Base-by-base conservation (phyloP, 2,113 vertebrate species). In the Cyprinodon brontotheroides region DNA sequence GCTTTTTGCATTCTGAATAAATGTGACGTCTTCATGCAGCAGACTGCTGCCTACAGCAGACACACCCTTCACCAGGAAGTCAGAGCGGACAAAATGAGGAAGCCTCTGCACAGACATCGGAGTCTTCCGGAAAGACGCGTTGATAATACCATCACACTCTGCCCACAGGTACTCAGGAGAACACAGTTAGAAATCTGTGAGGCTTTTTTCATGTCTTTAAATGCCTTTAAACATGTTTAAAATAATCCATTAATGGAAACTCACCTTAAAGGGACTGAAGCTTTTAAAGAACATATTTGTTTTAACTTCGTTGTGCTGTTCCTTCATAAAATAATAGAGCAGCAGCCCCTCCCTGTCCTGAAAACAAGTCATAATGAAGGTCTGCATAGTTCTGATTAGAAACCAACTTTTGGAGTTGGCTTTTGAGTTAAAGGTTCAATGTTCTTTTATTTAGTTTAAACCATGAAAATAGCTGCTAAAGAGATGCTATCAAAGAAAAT, bases 11-110 rank as follows among this genome's bases (percentile, higher is more conserved):
- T 53, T 4, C 9, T 61, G 11, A 37, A 3, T 62, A 4, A n/a
- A 45, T 9, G 9, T 3, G 6, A 37, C 39, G 20, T 48, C 53
- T 81, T 20, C 47, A 41, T 76, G 1, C 85, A 84, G 76, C 94
- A 96, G 89, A 93, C 89, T 1, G 94, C 92, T 0, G 92, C 94
- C 0, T 96, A 96, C 90, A 97, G 91, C 86, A 93, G 94, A 78
- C 95, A 97, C 83, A 95, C 92, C 0, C 92, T 96, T 65, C 92
- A 94, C 0, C 92, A 92, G 36, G 93, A 95, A 15, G 75, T 73
- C 0, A 81, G 84, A 48, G 59, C 72, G 0, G 82, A 86, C 22
- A 84, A 89, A 45, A 81, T 88, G 13, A 90, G 94, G 83, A 93
- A 93, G 81, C 89, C 94, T 15, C 92, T 95, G 43, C 82, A 90